phyloP scores from a whole-genome alignment of 2,113 vertebrate genomes.

The Aviceda subcristata region DNA sequence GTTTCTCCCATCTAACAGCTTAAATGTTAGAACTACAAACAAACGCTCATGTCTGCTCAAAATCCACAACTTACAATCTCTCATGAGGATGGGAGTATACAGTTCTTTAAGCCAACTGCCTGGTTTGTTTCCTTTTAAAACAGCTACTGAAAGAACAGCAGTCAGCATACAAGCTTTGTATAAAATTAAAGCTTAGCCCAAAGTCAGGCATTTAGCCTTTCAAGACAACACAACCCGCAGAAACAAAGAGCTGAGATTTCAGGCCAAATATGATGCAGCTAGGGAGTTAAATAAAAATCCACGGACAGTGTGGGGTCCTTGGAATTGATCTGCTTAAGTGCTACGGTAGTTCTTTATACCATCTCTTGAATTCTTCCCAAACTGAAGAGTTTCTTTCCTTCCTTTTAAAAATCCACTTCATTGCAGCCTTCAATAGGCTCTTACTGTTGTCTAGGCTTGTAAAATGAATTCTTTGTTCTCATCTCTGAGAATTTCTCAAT shows the following conservation, averaged over 20 bases:
- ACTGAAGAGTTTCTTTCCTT: neutral
- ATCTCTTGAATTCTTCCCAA: neutral
- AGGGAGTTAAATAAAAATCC: neutral
- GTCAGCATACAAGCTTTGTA: neutral
- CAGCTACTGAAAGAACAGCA: neutral
- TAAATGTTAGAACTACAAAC: neutral
- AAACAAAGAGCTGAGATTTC: neutral
- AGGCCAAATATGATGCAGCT: neutral
- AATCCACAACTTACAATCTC: neutral
- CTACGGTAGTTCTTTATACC: neutral
- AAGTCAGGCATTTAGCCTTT: neutral
- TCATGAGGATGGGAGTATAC: fast-evolving
- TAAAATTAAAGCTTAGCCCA: neutral
- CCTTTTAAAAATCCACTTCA: neutral
- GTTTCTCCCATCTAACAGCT: neutral
- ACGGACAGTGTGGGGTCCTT: fast-evolving
- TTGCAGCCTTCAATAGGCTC: neutral
- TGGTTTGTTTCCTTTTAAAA: neutral
- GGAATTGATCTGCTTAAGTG: neutral
- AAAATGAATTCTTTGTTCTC: conserved; percentile 32
- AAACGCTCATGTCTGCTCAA: neutral
- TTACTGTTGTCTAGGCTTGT: neutral
- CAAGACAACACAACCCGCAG: neutral
- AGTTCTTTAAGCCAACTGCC: neutral
- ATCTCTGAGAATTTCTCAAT: neutral